Percentiles rank a stretch among this genome's conserved stretches.
Conservation (phyloP, 2,888 invertebrate genomes). For the Hypena proboscidalis region DNA sequence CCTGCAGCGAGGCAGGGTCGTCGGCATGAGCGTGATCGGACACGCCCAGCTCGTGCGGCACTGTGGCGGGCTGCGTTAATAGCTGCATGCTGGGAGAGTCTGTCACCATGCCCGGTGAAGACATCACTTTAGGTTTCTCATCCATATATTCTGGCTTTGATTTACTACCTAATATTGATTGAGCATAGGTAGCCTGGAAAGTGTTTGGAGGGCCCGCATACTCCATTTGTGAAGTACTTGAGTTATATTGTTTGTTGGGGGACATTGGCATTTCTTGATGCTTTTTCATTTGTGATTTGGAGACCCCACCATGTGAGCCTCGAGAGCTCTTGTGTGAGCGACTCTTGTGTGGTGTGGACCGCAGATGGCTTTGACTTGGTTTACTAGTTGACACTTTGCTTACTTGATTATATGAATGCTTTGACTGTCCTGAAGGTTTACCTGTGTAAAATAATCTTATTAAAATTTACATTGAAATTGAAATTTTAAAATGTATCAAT, state of each 20-base stretch:
- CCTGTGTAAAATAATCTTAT: conserved; percentile 51
- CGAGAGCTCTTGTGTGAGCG: conserved; percentile 60
- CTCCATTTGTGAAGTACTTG: conserved; percentile 61
- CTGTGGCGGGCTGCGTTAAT: conserved; percentile 68
- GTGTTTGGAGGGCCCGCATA: conserved; percentile 72
- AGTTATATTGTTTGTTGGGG: conserved; percentile 64
- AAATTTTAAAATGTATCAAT: no score
- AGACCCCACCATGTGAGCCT: conserved; percentile 31
- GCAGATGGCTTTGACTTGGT: conserved; percentile 69
- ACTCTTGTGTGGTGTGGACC: conserved; percentile 61
- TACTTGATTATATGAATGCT: conserved; percentile 83
- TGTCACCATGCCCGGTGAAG: conserved; percentile 63
- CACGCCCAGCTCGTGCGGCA: conserved; percentile 67
- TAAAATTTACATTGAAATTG: no score
- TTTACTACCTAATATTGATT: conserved; percentile 70
- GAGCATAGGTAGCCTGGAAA: conserved; percentile 80
- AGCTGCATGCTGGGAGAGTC: conserved; percentile 76
- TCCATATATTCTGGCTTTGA: conserved; percentile 69
- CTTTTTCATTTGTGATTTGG: conserved; percentile 66
- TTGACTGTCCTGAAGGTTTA: conserved; percentile 79
- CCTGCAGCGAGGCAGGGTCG: conserved; percentile 61
- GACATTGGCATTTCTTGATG: conserved; percentile 60
- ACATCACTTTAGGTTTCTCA: conserved; percentile 62
- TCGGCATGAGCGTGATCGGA: conserved; percentile 64
- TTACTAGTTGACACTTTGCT: conserved; percentile 83